Base-by-base conservation (phyloP, 2,797 vertebrate genomes). In the Premnoplex brunnescens region DNA sequence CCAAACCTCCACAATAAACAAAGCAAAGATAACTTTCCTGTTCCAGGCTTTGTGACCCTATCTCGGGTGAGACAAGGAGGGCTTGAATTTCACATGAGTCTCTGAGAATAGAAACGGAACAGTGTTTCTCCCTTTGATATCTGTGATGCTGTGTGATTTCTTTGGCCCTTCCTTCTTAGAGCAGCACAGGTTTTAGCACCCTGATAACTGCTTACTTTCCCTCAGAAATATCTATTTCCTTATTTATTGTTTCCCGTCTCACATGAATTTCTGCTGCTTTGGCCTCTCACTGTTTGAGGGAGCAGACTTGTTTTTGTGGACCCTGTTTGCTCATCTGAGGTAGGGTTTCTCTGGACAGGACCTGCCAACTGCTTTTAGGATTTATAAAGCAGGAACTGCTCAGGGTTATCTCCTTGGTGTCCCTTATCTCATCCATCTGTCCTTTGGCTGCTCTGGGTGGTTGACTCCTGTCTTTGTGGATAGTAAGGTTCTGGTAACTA, bases 261-360 rank as follows among this genome's bases (percentile, higher is more conserved):
- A 10, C 10, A 7, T 3, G 13, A 9, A 17, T 48, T 82, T 51
- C 56, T 56, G 34, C 2, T 16, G 28, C n/a, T 88, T 74, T 66
- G 55, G 8, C 27, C 30, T 51, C 27, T 51, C 17, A 7, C 19
- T 2, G 0, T 68, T 74, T 69, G 30, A 78, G 16, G 36, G 64
- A 46, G 6, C 26, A 6, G 1, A 14, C 13, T 64, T 46, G 9
- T 36, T 75, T 83, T 46, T 30, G 27, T 51, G 39, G 51, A 36
- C 14, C 1, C 7, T 0, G 0, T 46, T 72, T 68, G 17, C 30
- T 15, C 22, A 6, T 34, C 15, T 34, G 34, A 34, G 34, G 10
- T 28, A 64, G 14, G 19, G 12, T 73, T 93, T 78, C n/a, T 39
- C n/a, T 77, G 27, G 16, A 5, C 11, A 49, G 63, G 6, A 18